A percentile compares a stretch with the other conserved stretches of the same genome.
phyloP scores from a whole-genome alignment of 2,113 vertebrate genomes.

The Podilymbus podiceps region DNA sequence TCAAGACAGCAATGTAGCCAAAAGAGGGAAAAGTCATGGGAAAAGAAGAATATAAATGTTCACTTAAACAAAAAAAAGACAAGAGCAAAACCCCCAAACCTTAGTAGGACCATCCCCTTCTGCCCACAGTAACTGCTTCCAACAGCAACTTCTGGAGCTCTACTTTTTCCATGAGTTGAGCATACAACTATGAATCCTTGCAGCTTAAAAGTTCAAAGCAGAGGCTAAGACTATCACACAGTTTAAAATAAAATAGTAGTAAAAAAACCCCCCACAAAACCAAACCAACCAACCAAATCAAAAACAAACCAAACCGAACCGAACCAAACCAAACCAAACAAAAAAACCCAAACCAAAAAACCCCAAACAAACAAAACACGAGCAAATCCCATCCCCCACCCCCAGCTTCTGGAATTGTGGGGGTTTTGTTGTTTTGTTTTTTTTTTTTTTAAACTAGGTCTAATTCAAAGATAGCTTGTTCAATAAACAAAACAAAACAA shows the following conservation, averaged over 20 bases:
- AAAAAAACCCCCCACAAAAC: no score
- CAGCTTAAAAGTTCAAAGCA: neutral
- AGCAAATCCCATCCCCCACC: no score
- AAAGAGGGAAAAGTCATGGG: slow-evolving; percentile 45
- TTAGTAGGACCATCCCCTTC: neutral
- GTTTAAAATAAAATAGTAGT: neutral
- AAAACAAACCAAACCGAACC: neutral
- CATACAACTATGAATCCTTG: neutral
- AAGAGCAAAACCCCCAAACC: neutral
- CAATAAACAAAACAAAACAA: neutral
- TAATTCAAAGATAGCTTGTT: neutral
- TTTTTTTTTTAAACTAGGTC: neutral
- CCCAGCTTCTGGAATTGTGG: neutral
- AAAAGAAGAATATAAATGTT: slow-evolving; percentile 46
- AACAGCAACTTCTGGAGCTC: neutral
- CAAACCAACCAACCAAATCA: neutral
- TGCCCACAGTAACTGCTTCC: neutral
- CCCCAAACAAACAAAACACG: neutral
- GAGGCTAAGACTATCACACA: neutral
- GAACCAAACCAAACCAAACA: no score
- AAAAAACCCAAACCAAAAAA: neutral
- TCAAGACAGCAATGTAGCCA: slow-evolving; percentile 29
- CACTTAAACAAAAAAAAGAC: neutral
- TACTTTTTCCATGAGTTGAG: neutral
- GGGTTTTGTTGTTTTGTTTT: neutral